phyloP scores from a whole-genome alignment of 53 echinoderm and acorn worm species.

The Luidia sarsii region DNA sequence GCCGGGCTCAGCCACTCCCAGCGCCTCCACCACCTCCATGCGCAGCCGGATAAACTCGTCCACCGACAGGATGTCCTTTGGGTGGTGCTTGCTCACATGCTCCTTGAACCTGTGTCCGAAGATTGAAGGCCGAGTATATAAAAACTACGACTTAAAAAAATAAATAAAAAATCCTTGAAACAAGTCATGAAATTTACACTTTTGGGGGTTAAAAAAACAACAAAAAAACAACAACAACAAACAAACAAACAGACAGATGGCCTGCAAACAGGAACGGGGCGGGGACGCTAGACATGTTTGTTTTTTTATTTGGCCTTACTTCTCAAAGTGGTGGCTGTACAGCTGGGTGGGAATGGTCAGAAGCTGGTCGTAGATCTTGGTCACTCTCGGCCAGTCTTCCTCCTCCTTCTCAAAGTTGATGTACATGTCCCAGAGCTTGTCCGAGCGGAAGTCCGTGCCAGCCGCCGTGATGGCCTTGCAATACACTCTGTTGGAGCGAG shows the following conservation, averaged over 20 bases:
- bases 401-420: slow-evolving; percentile 96
- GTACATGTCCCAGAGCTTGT: slow-evolving; percentile 98
- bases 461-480: slow-evolving; percentile 69
- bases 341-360: slow-evolving; percentile 93
- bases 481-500: slow-evolving; percentile 88
- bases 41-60: slow-evolving; percentile 89
- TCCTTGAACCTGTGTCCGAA: slow-evolving; percentile 97
- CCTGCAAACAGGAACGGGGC: too few relatives aligned
- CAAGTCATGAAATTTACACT: too few relatives aligned
- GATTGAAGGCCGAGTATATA: too few relatives aligned
- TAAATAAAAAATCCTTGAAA: too few relatives aligned
- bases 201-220: too few relatives aligned
- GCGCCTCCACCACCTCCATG: slow-evolving; percentile 72
- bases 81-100: slow-evolving; percentile 68
- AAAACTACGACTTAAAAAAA: too few relatives aligned
- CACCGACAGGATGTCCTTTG: slow-evolving; percentile 78
- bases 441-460: slow-evolving; percentile 88
- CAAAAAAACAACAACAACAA: too few relatives aligned
- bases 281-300: too few relatives aligned
- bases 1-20: slow-evolving; percentile 53
- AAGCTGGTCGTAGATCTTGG: slow-evolving; percentile 82
- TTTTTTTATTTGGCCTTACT: slow-evolving; percentile 73
- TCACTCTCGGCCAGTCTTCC: slow-evolving; percentile 71
- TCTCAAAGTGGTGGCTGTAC: slow-evolving; percentile 92
- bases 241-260: too few relatives aligned